Evolutionary conservation across 1,140 invertebrate genomes (phyloP).

Genomic region (Drosophila lacertosa): DNA sequence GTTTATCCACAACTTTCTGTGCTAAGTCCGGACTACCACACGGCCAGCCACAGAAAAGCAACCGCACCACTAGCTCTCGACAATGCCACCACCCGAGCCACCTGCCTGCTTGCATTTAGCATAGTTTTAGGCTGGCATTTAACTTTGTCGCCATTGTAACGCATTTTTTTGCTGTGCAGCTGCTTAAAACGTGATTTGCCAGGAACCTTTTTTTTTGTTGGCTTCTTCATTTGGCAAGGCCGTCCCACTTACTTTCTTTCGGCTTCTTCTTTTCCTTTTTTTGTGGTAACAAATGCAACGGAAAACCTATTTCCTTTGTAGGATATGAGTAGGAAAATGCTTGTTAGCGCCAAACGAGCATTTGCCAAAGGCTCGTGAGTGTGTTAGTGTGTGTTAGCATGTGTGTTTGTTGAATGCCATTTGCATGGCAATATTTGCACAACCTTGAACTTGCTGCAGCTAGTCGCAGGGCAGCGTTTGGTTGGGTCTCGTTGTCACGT

Average conservation of each 20-base stretch:
- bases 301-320: constrained; percentile 73
- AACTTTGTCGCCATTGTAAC: constrained; percentile 48
- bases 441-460: constrained; percentile 70
- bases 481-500: constrained; percentile 25
- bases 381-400: constrained; percentile 4
- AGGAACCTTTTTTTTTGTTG: constrained; percentile 20
- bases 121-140: constrained; percentile 53
- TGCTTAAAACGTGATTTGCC: constrained; percentile 49
- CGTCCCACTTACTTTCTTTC: too few relatives aligned
- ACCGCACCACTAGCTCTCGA: background rate
- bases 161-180: constrained; percentile 42
- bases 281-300: constrained; percentile 62
- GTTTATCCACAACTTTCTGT: constrained; percentile 45
- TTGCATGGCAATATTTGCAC: constrained; percentile 29
- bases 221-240: constrained; percentile 17
- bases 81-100: background rate
- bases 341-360: constrained; percentile 61
- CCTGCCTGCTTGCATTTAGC: constrained; percentile 36
- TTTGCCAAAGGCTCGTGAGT: constrained; percentile 39
- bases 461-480: background rate
- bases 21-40: constrained; percentile 34
- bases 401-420: constrained; percentile 18
- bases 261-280: constrained; percentile 31
- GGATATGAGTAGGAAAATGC: constrained; percentile 75
- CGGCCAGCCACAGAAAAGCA: constrained; percentile 44